phyloP scores from a whole-genome alignment of 2,113 vertebrate species.

The Varanus komodoensis region DNA sequence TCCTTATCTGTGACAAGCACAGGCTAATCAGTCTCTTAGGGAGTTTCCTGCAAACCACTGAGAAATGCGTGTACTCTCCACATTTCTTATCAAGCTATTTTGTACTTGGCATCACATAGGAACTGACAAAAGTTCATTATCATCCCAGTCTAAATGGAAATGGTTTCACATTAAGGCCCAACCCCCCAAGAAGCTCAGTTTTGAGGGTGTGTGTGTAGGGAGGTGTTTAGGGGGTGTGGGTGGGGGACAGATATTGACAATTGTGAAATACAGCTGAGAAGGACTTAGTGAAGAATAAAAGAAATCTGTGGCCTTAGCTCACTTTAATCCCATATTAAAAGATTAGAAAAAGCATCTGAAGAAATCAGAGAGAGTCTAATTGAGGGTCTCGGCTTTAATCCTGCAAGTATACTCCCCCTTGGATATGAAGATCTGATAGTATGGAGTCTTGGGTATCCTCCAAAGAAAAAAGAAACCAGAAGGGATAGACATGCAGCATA shows the following conservation, averaged over 20 bases:
- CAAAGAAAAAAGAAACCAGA: constrained; percentile 77
- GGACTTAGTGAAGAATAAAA: constrained; percentile 72
- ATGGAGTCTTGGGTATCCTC: constrained; percentile 80
- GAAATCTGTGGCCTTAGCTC: constrained; percentile 78
- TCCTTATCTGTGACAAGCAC: constrained; percentile 87
- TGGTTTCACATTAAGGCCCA: constrained; percentile 76
- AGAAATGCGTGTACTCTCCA: constrained; percentile 76
- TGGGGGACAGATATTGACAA: neutral
- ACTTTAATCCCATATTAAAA: constrained; percentile 89
- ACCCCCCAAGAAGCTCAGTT: constrained; percentile 43
- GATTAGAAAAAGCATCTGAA: constrained; percentile 89
- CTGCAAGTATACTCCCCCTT: constrained; percentile 81
- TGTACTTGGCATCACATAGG: constrained; percentile 76
- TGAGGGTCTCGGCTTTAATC: constrained; percentile 89
- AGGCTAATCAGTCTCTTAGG: constrained; percentile 94
- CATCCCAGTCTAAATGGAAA: constrained; percentile 79
- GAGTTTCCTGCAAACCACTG: constrained; percentile 86
- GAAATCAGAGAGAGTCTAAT: constrained; percentile 89
- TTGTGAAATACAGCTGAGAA: constrained; percentile 72
- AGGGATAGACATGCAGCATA: constrained; percentile 76
- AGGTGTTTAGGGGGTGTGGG: neutral
- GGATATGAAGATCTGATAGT: constrained; percentile 84
- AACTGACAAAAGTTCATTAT: constrained; percentile 85
- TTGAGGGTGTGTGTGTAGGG: neutral
- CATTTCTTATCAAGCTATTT: constrained; percentile 83